These are phyloP conservation scores for Hyperopisus bebe DNA, from an alignment of 2,113 vertebrate species.

Conservation along the genomic window DNA sequence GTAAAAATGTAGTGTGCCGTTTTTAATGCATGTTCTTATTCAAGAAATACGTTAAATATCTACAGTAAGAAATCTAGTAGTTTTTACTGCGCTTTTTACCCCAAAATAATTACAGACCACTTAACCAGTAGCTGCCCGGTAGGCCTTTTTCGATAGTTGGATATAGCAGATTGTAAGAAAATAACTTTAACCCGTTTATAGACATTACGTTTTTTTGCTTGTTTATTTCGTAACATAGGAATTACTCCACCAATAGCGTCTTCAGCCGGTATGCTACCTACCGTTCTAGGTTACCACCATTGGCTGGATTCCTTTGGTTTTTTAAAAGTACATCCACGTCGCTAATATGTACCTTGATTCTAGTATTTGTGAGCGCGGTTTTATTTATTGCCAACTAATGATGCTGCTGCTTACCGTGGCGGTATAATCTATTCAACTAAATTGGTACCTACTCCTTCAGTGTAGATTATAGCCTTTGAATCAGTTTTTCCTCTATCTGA, in stretches of 20 bases:
- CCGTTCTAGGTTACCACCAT: background rate
- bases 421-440: background rate
- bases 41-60: background rate
- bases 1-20: background rate
- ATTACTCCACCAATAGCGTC: background rate
- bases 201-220: background rate
- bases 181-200: background rate
- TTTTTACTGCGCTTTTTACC: background rate
- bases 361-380: background rate
- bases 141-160: background rate
- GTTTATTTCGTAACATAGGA: background rate
- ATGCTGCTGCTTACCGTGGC: background rate
- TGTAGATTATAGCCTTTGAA: background rate
- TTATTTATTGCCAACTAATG: background rate
- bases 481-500: background rate
- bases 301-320: background rate
- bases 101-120: background rate
- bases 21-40: background rate
- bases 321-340: background rate
- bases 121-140: background rate
- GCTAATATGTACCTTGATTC: background rate
- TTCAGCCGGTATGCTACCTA: background rate
- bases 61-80: background rate
- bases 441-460: background rate
- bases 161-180: background rate